Evolutionary conservation across 2,113 vertebrate species (phyloP).

Genomic region (Actinemys pallida): DNA sequence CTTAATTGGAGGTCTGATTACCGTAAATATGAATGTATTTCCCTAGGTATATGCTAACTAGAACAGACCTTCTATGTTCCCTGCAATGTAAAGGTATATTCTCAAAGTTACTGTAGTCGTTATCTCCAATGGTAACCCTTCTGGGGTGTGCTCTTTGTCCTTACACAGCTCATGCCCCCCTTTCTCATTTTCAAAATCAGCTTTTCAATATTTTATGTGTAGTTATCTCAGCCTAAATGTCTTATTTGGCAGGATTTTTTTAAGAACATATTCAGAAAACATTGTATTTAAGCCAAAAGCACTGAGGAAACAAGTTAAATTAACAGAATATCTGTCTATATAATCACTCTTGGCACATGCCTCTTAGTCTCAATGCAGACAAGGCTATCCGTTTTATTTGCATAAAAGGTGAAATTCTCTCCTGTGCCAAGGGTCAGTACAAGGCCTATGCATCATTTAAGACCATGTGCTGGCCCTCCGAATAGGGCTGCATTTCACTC

Average conservation of each 20-base stretch:
- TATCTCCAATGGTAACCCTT: not conserved
- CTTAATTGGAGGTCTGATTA: not conserved
- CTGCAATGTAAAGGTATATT: rapidly evolving
- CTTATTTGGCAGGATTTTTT: not conserved
- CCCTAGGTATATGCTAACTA: rapidly evolving
- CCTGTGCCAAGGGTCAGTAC: not conserved
- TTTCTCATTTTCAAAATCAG: not conserved
- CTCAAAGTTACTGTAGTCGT: rapidly evolving
- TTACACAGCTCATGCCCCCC: not conserved
- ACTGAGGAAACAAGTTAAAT: not conserved
- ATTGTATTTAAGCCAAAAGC: not conserved
- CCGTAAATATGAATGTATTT: not conserved
- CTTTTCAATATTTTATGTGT: not conserved
- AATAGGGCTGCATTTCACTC: constrained; percentile 27
- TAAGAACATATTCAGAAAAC: not conserved
- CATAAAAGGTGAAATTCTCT: not conserved
- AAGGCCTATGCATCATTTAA: constrained; percentile 17
- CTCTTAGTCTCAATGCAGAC: not conserved
- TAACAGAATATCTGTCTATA: not conserved
- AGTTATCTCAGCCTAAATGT: rapidly evolving
- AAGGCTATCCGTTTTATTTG: not conserved
- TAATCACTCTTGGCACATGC: not conserved
- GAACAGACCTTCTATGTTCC: rapidly evolving
- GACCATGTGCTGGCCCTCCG: constrained; percentile 16
- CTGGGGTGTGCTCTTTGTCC: not conserved